Evolutionary conservation across 2,113 vertebrate species (phyloP).

Genomic region (Phocoena sinus): DNA sequence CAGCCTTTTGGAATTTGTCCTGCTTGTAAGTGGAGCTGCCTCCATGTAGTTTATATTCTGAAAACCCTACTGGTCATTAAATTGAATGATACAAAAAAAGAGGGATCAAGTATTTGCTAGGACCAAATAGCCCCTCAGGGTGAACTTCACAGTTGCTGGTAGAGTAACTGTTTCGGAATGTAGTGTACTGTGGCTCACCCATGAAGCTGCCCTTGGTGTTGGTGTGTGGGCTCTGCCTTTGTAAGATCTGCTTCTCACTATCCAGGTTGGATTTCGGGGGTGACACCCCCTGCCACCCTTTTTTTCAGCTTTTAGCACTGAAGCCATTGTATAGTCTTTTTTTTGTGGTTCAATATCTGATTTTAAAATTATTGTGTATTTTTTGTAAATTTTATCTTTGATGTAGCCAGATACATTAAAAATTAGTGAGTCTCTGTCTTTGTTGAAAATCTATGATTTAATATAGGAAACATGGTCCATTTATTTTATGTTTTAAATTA

Average conservation of each 20-base stretch:
- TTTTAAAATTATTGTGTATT: neutral
- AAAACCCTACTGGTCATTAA: neutral
- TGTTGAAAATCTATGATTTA: neutral
- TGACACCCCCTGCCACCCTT: no score
- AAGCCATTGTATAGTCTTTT: neutral
- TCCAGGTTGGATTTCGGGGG: neutral
- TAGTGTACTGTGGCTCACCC: fast-evolving
- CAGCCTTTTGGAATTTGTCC: constrained; percentile 8
- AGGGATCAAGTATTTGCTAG: neutral
- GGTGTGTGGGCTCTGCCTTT: neutral
- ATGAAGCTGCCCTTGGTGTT: no score
- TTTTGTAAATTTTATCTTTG: neutral
- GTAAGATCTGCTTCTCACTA: neutral
- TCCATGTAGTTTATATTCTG: neutral
- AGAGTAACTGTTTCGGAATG: neutral
- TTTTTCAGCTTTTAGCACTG: neutral
- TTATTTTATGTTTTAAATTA: neutral
- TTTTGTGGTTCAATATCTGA: neutral
- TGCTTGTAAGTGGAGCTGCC: constrained; percentile 18
- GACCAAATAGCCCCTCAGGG: neutral
- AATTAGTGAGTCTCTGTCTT: neutral
- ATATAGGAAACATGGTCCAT: neutral
- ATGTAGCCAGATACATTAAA: neutral
- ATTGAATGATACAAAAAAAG: neutral
- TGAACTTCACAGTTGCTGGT: neutral